Percentiles rank a stretch among this genome's conserved stretches.
phyloP scores from a whole-genome alignment of 2,888 invertebrate genomes.

The Orchesella flavescens region DNA sequence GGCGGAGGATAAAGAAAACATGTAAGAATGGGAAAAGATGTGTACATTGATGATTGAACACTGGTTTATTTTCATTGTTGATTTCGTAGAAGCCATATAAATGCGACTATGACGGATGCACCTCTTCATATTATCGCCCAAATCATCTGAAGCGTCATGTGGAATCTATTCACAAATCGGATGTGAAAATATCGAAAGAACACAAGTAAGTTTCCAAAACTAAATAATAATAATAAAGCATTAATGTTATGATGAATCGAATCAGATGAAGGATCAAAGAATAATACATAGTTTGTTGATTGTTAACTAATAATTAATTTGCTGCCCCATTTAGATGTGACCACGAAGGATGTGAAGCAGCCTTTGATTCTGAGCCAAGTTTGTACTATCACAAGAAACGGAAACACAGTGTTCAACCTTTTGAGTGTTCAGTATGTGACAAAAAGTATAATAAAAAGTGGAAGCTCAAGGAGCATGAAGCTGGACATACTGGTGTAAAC shows the following conservation, averaged over 20 bases:
- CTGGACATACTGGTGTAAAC: slow-evolving; percentile 54
- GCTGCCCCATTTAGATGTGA: slow-evolving; percentile 51
- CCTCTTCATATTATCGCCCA: slow-evolving; percentile 56
- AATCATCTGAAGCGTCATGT: slow-evolving; percentile 68
- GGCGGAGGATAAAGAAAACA: too few species aligned
- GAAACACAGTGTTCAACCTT: slow-evolving; percentile 50
- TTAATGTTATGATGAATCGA: too few species aligned
- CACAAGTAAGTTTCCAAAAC: slow-evolving; percentile 45
- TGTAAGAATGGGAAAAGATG: too few species aligned
- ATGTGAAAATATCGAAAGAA: background rate
- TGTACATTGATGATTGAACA: too few species aligned
- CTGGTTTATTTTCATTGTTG: too few species aligned
- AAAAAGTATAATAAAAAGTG: slow-evolving; percentile 63
- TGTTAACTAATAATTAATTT: too few species aligned
- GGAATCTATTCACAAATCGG: slow-evolving; percentile 35
- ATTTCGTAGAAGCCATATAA: slow-evolving; percentile 63
- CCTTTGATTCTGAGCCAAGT: slow-evolving; percentile 61
- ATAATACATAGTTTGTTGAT: too few species aligned
- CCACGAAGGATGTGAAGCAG: slow-evolving; percentile 60
- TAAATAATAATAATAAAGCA: too few species aligned
- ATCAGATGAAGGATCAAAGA: too few species aligned
- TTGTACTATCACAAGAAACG: slow-evolving; percentile 60
- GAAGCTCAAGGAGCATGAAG: slow-evolving; percentile 67
- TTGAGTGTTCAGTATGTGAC: slow-evolving; percentile 62
- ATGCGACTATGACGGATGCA: slow-evolving; percentile 65